These are phyloP conservation scores for Onychomys leucogaster DNA, from an alignment of 2,797 vertebrate species.

Conservation along the genomic window DNA sequence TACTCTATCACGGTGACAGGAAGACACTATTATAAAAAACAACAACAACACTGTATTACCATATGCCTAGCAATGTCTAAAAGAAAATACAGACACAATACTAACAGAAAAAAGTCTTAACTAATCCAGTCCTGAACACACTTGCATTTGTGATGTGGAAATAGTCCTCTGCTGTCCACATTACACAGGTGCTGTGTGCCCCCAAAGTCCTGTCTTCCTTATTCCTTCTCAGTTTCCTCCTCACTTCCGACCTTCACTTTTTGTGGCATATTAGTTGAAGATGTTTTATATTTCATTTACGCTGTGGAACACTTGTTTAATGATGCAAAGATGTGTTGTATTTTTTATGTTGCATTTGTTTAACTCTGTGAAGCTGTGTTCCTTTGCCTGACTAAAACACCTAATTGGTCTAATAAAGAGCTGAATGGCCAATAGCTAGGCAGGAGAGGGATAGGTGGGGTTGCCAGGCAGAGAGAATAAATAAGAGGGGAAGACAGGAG, in stretches of 20 bases:
- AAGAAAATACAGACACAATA: background rate
- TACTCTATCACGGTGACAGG: background rate
- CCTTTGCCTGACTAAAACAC: too few relatives aligned
- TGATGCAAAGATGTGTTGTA: too few relatives aligned
- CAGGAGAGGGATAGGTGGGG: too few relatives aligned
- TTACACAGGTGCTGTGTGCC: background rate
- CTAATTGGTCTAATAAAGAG: too few relatives aligned
- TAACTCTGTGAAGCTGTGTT: too few relatives aligned
- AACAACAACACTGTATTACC: background rate
- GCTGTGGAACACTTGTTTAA: too few relatives aligned
- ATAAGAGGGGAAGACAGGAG: too few relatives aligned
- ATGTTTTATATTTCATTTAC: too few relatives aligned
- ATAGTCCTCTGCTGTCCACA: background rate
- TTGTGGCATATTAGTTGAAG: too few relatives aligned
- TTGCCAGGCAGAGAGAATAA: too few relatives aligned
- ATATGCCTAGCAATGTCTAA: background rate
- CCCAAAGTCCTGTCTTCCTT: background rate
- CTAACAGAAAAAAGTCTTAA: background rate
- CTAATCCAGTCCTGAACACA: background rate
- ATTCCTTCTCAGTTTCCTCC: background rate
- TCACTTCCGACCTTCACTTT: background rate
- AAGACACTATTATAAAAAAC: background rate
- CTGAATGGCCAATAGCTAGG: too few relatives aligned
- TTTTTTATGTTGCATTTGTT: too few relatives aligned
- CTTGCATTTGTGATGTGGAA: background rate